Percentiles rank a stretch among this genome's conserved stretches.
Evolutionary conservation across 2,888 invertebrate species (phyloP).

Genomic region (Euplexia lucipara): DNA sequence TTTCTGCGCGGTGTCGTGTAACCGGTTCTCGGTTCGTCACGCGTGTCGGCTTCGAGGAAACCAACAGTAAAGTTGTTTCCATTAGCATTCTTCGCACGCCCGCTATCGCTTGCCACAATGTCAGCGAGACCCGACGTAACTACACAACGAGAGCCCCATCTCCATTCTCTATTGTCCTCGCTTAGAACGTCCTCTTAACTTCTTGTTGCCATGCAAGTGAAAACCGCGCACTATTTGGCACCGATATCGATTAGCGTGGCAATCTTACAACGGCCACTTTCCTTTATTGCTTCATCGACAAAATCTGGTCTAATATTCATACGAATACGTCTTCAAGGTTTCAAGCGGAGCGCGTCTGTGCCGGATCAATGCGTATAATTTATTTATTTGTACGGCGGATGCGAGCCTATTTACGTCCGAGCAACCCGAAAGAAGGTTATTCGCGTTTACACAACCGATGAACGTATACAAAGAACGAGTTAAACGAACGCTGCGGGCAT

Average conservation of each 20-base stretch:
- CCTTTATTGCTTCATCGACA: conserved; percentile 74
- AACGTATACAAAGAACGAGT: conserved; percentile 84
- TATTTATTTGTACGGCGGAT: conserved; percentile 84
- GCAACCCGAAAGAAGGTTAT: conserved; percentile 86
- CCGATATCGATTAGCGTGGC: conserved; percentile 66
- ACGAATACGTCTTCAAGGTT: conserved; percentile 75
- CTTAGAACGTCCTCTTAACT: conserved; percentile 63
- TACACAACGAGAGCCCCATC: conserved; percentile 73
- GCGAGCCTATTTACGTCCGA: conserved; percentile 81
- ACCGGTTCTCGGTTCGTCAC: conserved; percentile 85
- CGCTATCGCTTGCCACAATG: conserved; percentile 75
- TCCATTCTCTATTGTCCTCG: conserved; percentile 76
- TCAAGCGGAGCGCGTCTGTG: conserved; percentile 75
- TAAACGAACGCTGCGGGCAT: conserved; percentile 86
- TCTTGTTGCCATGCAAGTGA: conserved; percentile 74
- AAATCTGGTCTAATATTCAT: conserved; percentile 69
- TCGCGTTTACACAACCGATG: conserved; percentile 83
- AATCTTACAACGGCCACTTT: conserved; percentile 74
- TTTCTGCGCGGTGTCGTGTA: conserved; percentile 85
- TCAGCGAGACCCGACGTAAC: conserved; percentile 71
- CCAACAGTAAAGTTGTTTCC: conserved; percentile 86
- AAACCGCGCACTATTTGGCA: conserved; percentile 74
- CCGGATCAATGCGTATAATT: conserved; percentile 80
- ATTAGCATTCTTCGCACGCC: conserved; percentile 86
- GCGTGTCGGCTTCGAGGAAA: conserved; percentile 86